These are phyloP conservation scores for Lacanobia wlatinum DNA, from an alignment of 2,888 invertebrate species.

Conservation along the genomic window DNA sequence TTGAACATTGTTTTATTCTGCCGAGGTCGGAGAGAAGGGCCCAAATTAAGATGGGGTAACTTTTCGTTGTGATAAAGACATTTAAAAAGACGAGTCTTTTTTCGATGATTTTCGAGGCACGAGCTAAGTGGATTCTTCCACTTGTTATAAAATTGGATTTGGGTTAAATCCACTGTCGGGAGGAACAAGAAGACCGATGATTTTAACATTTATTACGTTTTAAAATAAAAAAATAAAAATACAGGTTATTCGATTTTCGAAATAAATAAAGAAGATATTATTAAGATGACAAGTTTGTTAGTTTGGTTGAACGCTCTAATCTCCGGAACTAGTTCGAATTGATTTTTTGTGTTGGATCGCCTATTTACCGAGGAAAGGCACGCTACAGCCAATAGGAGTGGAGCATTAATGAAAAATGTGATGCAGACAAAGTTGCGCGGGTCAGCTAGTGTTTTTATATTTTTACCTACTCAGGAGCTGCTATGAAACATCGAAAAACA, in stretches of 20 bases:
- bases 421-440: too few species aligned
- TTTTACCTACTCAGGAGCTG: background rate
- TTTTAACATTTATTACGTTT: background rate
- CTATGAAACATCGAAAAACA: background rate
- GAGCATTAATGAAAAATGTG: too few species aligned
- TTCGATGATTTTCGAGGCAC: constrained; percentile 37
- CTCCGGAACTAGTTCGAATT: too few species aligned
- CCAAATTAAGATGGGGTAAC: constrained; percentile 34
- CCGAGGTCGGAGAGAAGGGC: constrained; percentile 16
- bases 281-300: too few species aligned
- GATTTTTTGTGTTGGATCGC: too few species aligned
- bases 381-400: too few species aligned
- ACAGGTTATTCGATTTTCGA: background rate
- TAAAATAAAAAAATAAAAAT: background rate
- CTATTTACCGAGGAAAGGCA: too few species aligned
- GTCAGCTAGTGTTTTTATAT: background rate
- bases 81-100: constrained; percentile 30
- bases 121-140: constrained; percentile 30
- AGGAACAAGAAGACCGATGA: background rate
- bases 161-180: constrained; percentile 14
- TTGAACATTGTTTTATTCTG: constrained; percentile 8
- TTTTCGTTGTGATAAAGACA: constrained; percentile 17
- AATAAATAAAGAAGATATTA: too few species aligned
- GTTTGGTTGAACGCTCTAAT: too few species aligned
- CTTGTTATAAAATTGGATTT: constrained; percentile 35